Evolutionary conservation across 1,140 invertebrate species (phyloP).

Genomic region (Hermetia illucens): DNA sequence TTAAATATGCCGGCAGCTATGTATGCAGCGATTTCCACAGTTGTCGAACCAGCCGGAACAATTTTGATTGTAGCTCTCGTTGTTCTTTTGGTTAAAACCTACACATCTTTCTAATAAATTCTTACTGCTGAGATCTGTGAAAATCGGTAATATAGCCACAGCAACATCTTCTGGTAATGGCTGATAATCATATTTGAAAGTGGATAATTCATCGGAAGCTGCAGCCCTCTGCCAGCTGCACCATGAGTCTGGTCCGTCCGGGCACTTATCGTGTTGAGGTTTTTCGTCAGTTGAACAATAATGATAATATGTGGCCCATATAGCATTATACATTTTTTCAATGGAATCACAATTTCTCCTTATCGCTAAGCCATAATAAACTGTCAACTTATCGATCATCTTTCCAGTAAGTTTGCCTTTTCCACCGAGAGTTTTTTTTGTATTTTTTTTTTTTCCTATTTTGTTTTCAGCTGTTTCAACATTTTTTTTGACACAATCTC

Average conservation of each 20-base stretch:
- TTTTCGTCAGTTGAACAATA: conserved; percentile 19
- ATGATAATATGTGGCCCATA: conserved; percentile 23
- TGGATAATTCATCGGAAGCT: conserved; percentile 8
- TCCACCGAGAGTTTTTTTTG: conserved; percentile 14
- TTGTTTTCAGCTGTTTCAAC: conserved; percentile 4
- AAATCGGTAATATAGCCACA: no score
- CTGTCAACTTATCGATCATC: conserved; percentile 16
- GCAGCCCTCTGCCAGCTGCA: conserved; percentile 17
- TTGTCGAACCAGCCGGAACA: conserved; percentile 8
- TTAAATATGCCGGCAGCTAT: conserved; percentile 12
- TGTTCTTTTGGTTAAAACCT: conserved; percentile 5
- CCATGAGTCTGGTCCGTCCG: conserved; percentile 16
- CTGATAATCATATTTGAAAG: conserved; percentile 11
- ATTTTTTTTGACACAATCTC: conserved; percentile 6
- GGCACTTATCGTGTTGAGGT: conserved; percentile 13
- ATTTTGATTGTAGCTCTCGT: conserved; percentile 8
- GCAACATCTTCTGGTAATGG: conserved; percentile 1
- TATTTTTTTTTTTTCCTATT: conserved; percentile 3
- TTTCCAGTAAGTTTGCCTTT: conserved; percentile 13
- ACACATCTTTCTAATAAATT: conserved; percentile 4
- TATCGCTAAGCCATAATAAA: conserved; percentile 22
- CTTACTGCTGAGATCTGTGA: no score
- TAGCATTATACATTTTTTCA: conserved; percentile 20
- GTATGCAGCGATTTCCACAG: conserved; percentile 11
- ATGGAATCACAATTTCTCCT: conserved; percentile 16